phyloP scores from a whole-genome alignment of 1,140 invertebrate genomes.

The Drosophila aff. region DNA sequence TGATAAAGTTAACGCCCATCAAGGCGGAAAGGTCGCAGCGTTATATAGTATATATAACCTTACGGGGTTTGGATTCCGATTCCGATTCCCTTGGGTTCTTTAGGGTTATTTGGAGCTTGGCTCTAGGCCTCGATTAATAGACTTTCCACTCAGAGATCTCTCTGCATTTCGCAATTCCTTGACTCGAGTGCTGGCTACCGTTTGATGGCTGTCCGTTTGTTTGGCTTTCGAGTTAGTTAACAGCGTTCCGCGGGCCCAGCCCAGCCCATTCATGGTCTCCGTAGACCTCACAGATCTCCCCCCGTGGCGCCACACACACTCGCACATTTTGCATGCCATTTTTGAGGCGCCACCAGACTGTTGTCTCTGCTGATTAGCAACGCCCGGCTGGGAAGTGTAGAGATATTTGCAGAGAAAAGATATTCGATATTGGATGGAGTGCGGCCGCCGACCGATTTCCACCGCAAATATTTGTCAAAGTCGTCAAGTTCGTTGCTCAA shows the following conservation, averaged over 20 bases:
- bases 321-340: conserved; percentile 68
- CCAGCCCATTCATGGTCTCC: conserved; percentile 28
- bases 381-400: conserved; percentile 19
- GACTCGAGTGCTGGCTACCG: conserved; percentile 73
- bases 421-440: conserved; percentile 6
- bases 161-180: conserved; percentile 52
- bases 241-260: conserved; percentile 26
- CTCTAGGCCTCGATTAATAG: conserved; percentile 19
- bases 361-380: conserved; percentile 77
- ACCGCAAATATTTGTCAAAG: conserved; percentile 62
- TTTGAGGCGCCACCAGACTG: conserved; percentile 75
- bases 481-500: conserved; percentile 56
- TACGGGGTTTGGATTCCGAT: conserved; percentile 1
- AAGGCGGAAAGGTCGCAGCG: conserved; percentile 28
- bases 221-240: conserved; percentile 78
- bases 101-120: conserved; percentile 19
- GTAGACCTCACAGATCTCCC: conserved; percentile 27
- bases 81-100: conserved; percentile 17
- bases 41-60: conserved; percentile 1
- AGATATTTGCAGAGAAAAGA: conserved; percentile 30
- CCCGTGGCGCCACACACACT: conserved; percentile 21
- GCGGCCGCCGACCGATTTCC: conserved; percentile 21
- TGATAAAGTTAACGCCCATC: conserved; percentile 73
- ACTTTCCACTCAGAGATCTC: conserved; percentile 30
- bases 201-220: conserved; percentile 81